Base-by-base conservation (phyloP, 2,113 vertebrate species). In the Scortum barcoo region DNA sequence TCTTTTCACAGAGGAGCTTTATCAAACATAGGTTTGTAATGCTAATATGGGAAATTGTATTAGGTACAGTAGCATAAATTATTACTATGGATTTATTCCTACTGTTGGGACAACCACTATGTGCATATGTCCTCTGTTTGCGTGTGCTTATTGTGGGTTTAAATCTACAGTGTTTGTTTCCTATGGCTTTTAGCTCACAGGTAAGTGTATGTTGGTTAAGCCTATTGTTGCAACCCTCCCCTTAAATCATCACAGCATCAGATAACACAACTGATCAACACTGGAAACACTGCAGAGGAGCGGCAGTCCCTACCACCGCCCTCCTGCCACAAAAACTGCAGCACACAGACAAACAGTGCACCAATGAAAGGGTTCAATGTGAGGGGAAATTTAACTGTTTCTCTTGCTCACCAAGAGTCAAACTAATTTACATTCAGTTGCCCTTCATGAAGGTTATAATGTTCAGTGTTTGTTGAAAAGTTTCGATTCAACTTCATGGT, bases 181-280 rank as follows among this genome's bases (percentile, higher is more conserved):
- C 81, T 19, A 42, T 67, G 53, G 72, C 69, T 67, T 83, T 78
- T 61, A 84, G 58, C 78, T 81, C 6, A 2, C 80, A 89, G 82
- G 76, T 80, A 93, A 61, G 58, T 20, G 40, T 36, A 28, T 81
- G 71, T 51, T 83, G 72, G 66, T 78, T 77, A 44, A 78, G 62
- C 60, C 63, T 36, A 50, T 33, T 60, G 67, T 78, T 74, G 30
- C 46, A 0, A 69, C 65, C 62, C 56, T 69, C 81, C 83, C 83
- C 81, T 83, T 66, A 71, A 81, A 66, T 70, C 81, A 76, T 76
- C 81, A 81, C 70, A 81, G 20, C 72, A 69, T 89, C 67, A 88
- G 72, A 92, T 84, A 89, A 86, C 78, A 66, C 5, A 69, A 81
- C 63, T 78, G 56, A 86, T 80, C 58, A 83, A 62, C 81, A 75